Evolutionary conservation across 1,140 invertebrate species (phyloP).

Genomic region (Tigriopus japonicus): DNA sequence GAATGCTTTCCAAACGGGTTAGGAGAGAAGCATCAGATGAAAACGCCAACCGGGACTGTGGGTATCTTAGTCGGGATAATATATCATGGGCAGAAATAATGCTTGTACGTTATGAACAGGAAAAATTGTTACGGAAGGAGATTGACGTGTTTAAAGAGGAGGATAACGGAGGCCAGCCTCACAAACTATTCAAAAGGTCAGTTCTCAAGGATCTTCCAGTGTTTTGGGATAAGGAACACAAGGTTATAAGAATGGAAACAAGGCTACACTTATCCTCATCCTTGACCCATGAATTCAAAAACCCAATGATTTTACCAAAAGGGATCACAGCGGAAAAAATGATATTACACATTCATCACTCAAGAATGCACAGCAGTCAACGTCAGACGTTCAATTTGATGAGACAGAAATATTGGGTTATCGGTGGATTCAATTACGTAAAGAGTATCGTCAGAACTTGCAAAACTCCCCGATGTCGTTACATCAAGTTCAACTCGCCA

Average conservation of each 20-base stretch:
- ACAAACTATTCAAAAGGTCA: neutral
- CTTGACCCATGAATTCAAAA: conserved; percentile 1
- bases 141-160: neutral
- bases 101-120: too few species aligned
- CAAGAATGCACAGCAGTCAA: neutral
- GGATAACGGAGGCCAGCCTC: neutral
- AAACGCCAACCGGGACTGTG: too few species aligned
- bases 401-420: neutral
- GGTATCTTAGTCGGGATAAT: too few species aligned
- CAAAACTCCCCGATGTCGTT: conserved; percentile 1
- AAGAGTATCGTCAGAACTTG: neutral
- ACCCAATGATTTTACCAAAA: conserved; percentile 5
- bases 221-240: neutral
- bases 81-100: too few species aligned
- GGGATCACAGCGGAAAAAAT: neutral
- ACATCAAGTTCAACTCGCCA: neutral
- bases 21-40: too few species aligned
- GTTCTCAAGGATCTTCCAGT: neutral
- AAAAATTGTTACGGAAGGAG: too few species aligned
- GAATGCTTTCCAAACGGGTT: too few species aligned
- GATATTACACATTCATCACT: conserved; percentile 1
- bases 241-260: neutral
- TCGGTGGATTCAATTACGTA: neutral
- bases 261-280: neutral
- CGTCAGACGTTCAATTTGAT: neutral